phyloP scores from a whole-genome alignment of 2,888 invertebrate species.

The Acrobasis repandana region DNA sequence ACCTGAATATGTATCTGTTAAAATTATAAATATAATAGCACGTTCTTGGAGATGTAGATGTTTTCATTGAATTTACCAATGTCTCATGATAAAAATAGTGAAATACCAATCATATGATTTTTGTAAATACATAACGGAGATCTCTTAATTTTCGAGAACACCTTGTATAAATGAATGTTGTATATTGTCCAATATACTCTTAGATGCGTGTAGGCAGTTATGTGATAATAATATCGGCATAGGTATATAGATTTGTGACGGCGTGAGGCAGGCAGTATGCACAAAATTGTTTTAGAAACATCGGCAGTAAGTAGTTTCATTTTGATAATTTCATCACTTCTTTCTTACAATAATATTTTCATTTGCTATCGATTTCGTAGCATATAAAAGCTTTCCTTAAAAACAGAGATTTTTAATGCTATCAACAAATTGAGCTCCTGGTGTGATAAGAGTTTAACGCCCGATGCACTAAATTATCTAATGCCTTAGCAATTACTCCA shows the following conservation, averaged over 20 bases:
- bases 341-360: not conserved
- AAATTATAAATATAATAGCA: not conserved
- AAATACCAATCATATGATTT: not conserved
- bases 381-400: too few species aligned
- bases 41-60: not conserved
- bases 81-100: not conserved
- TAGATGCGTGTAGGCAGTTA: conserved; percentile 50
- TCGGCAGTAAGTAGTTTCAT: not conserved
- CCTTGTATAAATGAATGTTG: conserved; percentile 38
- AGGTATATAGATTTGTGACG: conserved; percentile 43
- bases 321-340: not conserved
- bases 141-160: conserved; percentile 33
- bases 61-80: not conserved
- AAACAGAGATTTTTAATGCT: too few species aligned
- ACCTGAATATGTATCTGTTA: not conserved
- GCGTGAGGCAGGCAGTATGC: conserved; percentile 33
- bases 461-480: too few species aligned
- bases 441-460: too few species aligned
- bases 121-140: conserved; percentile 16
- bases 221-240: conserved; percentile 48
- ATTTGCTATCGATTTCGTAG: too few species aligned
- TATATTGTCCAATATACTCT: conserved; percentile 40
- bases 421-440: too few species aligned
- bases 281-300: conserved; percentile 35
- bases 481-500: too few species aligned